Percentiles rank a stretch among this genome's conserved stretches.
These are phyloP conservation scores for Danio jaintianensis DNA, from an alignment of 2,797 vertebrate species.

Conservation along the genomic window DNA sequence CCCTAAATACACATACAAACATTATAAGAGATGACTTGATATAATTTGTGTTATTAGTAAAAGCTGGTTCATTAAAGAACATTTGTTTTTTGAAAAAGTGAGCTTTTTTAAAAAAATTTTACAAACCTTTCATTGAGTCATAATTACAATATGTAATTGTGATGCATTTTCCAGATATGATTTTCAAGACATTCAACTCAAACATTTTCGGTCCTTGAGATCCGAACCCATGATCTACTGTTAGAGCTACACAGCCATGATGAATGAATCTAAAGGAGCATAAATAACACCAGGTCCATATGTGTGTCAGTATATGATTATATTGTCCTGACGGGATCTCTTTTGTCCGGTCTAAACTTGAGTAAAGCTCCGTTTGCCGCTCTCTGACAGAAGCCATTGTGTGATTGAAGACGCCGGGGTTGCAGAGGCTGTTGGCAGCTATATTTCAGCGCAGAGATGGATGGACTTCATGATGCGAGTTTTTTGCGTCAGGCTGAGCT, in stretches of 20 bases:
- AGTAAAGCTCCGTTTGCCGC: conserved; percentile 66
- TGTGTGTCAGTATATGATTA: conserved; percentile 2
- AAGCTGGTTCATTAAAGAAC: no score
- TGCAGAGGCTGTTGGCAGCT: conserved; percentile 72
- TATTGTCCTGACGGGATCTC: conserved; percentile 55
- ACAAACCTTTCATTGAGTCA: no score
- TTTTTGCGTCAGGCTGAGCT: conserved; percentile 61
- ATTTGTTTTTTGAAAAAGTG: no score
- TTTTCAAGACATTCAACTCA: background rate
- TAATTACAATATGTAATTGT: no score
- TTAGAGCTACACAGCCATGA: conserved; percentile 11
- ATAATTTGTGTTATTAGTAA: no score
- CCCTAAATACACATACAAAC: no score
- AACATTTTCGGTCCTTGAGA: background rate
- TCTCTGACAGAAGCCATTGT: conserved; percentile 74
- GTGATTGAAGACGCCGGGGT: conserved; percentile 78
- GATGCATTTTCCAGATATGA: background rate
- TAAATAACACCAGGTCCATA: background rate
- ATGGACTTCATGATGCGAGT: conserved; percentile 76
- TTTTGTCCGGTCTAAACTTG: conserved; percentile 64
- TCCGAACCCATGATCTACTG: background rate
- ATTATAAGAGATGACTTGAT: no score
- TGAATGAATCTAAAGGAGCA: background rate
- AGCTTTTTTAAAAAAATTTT: no score
- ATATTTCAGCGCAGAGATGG: conserved; percentile 79